These are phyloP conservation scores for Lycopodina hypogea DNA, from an alignment of 37 sponge, comb jelly and placozoan genomes.

Conservation along the genomic window DNA sequence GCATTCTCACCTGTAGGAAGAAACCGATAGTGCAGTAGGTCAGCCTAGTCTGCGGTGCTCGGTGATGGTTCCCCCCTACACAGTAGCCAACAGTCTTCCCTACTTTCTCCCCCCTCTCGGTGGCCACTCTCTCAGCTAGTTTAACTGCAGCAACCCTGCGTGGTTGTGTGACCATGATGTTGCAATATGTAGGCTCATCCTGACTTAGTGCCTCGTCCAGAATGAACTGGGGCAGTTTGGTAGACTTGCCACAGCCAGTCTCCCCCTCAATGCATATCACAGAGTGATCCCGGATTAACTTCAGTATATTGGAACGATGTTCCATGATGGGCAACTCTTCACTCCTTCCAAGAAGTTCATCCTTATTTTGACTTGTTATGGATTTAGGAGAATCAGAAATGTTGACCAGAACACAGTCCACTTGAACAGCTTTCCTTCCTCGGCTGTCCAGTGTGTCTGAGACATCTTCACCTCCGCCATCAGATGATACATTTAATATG, in stretches of 20 bases:
- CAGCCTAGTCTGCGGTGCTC: constrained; percentile 9
- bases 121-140: constrained; percentile 63
- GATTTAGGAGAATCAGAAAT: background rate
- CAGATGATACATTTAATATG: background rate
- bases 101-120: constrained; percentile 31
- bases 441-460: background rate
- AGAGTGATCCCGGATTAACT: constrained; percentile 28
- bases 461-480: background rate
- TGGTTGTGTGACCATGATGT: constrained; percentile 70
- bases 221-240: constrained; percentile 75
- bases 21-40: constrained; percentile 73
- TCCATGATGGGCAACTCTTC: constrained; percentile 45
- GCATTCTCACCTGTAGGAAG: constrained; percentile 53
- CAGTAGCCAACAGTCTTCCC: constrained; percentile 67
- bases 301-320: constrained; percentile 55
- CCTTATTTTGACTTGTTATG: background rate
- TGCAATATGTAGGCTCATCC: background rate
- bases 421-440: background rate
- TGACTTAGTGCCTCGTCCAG: constrained; percentile 33
- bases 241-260: constrained; percentile 82
- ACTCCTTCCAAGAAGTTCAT: background rate
- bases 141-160: constrained; percentile 67
- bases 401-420: background rate
- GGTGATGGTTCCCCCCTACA: constrained; percentile 53
- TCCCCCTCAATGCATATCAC: constrained; percentile 71